Evolutionary conservation across 2,888 invertebrate species (phyloP), one percentile per base, ranked within the genome.

Genomic region (Meiosimyza platycephala): DNA sequence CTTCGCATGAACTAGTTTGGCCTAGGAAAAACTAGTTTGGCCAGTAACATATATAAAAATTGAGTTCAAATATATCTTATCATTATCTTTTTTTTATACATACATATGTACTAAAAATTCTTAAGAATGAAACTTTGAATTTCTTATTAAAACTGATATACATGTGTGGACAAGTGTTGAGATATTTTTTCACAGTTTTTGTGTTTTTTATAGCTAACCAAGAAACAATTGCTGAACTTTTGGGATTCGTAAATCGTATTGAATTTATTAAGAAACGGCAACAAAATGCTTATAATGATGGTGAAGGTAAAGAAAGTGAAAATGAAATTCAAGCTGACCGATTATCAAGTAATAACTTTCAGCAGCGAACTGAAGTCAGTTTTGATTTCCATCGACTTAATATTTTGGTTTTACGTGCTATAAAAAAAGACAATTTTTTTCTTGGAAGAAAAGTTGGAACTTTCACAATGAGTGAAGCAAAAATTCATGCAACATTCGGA

Each of bases 341-440:
- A 28, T 11, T 15, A 22, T 22, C 51, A 22, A 13, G 9, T n/a
- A 52, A 12, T n/a, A n/a, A 28, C 47, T 40, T 54, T 63, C 52
- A 57, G 16, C 88, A 90, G 18, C 90, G 93, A 78, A 94, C 94
- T 1, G 94, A 96, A 88, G 90, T 97, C 33, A 94, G 94, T 33
- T 97, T 98, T 83, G 97, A 98, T 86, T 98, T 98, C 86, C 95
- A 96, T 86, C 91, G 97, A 13, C 88, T 98, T 73, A 97, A 96
- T 85, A 93, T 98, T 75, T 88, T 98, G 72, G 89, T 98, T 77
- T 88, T 98, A 76, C 90, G 97, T 74, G 95, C 95, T 1, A 91
- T 94, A 0, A 89, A 93, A 81, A 92, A 91, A 78, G 93, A 93
- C 77, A 92, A 92, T 59, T 88, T 89, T 77, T 87, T 93, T 66